Conservation (phyloP, 2,797 vertebrate genomes). For the Platyrinchus mystaceus region DNA sequence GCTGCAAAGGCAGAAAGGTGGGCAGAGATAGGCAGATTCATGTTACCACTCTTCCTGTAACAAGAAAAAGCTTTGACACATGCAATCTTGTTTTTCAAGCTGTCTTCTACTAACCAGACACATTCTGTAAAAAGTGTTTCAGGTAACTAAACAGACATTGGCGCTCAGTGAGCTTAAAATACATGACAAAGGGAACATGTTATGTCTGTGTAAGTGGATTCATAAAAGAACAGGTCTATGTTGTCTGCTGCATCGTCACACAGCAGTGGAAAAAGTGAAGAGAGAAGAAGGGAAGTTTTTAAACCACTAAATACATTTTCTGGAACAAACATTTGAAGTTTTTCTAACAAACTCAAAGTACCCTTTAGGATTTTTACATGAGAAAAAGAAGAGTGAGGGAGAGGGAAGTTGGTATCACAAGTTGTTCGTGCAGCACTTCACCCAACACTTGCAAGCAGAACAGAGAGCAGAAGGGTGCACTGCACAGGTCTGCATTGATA, state of each 20-base stretch:
- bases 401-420: neutral
- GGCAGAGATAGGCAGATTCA: neutral
- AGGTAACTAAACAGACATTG: neutral
- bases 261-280: neutral
- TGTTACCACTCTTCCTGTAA: neutral
- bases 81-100: neutral
- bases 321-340: neutral
- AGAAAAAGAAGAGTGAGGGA: neutral
- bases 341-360: neutral
- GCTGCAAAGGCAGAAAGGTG: conserved; percentile 74
- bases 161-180: neutral
- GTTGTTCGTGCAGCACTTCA: neutral
- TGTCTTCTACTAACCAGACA: neutral
- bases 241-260: neutral
- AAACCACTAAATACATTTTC: neutral
- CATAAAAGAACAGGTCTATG: neutral
- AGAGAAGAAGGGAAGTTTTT: neutral
- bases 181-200: neutral
- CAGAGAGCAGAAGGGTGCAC: neutral
- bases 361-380: neutral
- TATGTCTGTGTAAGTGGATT: neutral
- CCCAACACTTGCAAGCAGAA: neutral
- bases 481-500: neutral
- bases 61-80: neutral
- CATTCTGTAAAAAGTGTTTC: neutral